Evolutionary conservation across 1,140 invertebrate genomes (phyloP), one percentile per base, ranked within the genome.

Genomic region (Drosophila bocqueti): DNA sequence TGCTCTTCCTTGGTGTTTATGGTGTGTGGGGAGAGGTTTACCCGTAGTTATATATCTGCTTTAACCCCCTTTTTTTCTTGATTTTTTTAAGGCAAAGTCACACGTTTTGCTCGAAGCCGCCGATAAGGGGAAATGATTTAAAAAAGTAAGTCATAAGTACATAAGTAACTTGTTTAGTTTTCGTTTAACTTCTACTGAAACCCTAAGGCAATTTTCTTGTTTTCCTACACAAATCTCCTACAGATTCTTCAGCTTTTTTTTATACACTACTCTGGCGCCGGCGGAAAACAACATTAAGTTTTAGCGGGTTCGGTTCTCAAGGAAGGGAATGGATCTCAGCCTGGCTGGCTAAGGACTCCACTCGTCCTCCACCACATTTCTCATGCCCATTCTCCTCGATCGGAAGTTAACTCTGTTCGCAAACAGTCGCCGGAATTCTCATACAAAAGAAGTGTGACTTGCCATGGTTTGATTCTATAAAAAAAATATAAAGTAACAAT

Each of bases 171-270:
- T 34, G 11, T 69, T 78, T 66, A 67, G 65, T 45, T 67, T 66
- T 69, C 61, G 49, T 73, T 73, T 67, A 75, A 78, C 68, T 90
- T 76, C 81, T 89, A 90, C 81, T 89, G 84, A 89, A 89, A 89
- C 84, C 84, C 84, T 90, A 90, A 90, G 85, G 85, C 84, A 90
- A 77, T 77, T 68, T 68, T 59, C 66, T 64, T 76, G 54, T 76
- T 74, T 76, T 65, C 58, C 60, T 73, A 73, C 69, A 72, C 67
- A 74, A 43, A 43, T 76, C 43, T 75, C 45, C 67, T 68, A 71
- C 49, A 71, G 67, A 26, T 46, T 29, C 38, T 24, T 43, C 11
- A 31, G 49, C 29, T 43, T 36, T 45, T 43, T 43, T 42, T 61
- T 68, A 62, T 69, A 77, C 75, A 68, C 50, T 75, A 75, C 43